Base-by-base conservation (phyloP, 1,140 invertebrate species). In the Listronotus bonariensis region DNA sequence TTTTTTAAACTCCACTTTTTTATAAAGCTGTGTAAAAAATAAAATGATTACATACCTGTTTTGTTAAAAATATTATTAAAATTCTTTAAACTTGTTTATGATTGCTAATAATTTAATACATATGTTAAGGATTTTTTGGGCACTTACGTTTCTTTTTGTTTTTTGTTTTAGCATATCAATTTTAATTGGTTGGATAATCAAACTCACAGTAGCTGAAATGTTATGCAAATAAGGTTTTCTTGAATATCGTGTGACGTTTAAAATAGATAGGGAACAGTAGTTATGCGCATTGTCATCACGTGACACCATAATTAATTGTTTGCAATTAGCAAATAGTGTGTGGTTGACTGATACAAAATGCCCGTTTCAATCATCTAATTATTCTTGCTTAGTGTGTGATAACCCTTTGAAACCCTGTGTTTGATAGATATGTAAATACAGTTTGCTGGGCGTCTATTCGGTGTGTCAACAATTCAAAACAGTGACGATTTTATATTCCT, bases 271-370 rank as follows among this genome's bases (percentile, higher is more conserved):
- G 51, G 67, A 68, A 70, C 65, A 66, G 63, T 69, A 58, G 64
- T 63, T 54, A 56, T 62, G 65, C 53, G 48, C 52, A 64, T 51
- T 72, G 70, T 73, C 65, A 57, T 70, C 68, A 67, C 67, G 67
- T 67, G 72, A 68, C 67, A 61, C 61, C 43, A 66, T 72, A 74
- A 76, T 77, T 76, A 74, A 76, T 76, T 69, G 70, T 67, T 59
- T 58, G 67, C 73, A 76, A 77, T 76, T 74, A 76, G 67, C 73
- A 76, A 76, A 77, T 76, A 76, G 74, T 76, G 73, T 77, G 76
- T 60, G 70, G 67, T 54, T 77, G 76, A 77, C 76, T 77, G 75
- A 76, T 77, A 77, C 76, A 77, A 77, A 77, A 76, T 72, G 72
- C 74, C 72, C 68, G 62, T 72, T 76, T 77, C 75, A 75, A 76